Conservation (phyloP, 2,113 vertebrate species). For the Pandion haliaetus region DNA sequence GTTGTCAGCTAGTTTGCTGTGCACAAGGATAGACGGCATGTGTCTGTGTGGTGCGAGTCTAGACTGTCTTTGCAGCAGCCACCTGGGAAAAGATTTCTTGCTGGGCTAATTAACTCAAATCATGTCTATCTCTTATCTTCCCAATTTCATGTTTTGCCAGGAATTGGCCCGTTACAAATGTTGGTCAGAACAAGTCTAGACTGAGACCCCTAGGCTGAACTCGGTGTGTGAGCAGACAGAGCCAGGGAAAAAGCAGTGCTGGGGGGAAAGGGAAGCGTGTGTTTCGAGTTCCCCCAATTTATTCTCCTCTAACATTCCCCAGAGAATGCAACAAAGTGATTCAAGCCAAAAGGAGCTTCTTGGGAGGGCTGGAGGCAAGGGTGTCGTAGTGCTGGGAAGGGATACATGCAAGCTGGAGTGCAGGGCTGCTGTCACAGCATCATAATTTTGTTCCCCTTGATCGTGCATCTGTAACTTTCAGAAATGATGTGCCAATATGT, state of each 20-base stretch:
- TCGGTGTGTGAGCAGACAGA: not conserved
- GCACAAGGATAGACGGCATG: fast-evolving
- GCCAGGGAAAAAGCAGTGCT: not conserved
- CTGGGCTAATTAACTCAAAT: not conserved
- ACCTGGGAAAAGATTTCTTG: not conserved
- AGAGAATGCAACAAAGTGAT: not conserved
- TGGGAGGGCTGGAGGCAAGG: not conserved
- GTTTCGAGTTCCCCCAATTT: fast-evolving
- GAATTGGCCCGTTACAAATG: not conserved
- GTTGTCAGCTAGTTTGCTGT: not conserved
- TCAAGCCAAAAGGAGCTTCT: not conserved
- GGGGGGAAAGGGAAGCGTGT: not conserved
- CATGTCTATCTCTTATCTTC: not conserved
- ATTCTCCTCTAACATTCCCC: not conserved
- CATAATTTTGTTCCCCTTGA: not conserved
- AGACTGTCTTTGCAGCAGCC: not conserved
- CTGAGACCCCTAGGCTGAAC: not conserved
- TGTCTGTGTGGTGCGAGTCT: not conserved
- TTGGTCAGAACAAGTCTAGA: not conserved
- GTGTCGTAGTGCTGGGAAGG: fast-evolving
- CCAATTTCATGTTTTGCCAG: not conserved
- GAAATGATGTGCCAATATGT: not conserved
- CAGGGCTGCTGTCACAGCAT: not conserved
- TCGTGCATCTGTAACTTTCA: not conserved
- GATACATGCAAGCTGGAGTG: not conserved